Percentiles rank a stretch among this genome's conserved stretches.
phyloP scores from a whole-genome alignment of 2,797 vertebrate genomes.

The Necrosyrtes monachus region DNA sequence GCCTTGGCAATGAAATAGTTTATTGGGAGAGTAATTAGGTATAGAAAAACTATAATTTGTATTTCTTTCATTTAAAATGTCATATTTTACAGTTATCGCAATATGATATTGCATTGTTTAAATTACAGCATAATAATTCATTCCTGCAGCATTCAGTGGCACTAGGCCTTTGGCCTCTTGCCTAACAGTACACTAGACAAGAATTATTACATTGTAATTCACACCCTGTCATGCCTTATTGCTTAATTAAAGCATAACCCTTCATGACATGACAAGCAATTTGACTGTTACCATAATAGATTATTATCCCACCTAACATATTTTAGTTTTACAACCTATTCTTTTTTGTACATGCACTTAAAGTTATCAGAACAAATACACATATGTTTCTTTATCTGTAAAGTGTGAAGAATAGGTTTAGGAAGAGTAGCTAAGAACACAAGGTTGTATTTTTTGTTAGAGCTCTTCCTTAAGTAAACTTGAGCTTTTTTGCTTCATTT shows the following conservation, averaged over 20 bases:
- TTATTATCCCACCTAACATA: slow-evolving; percentile 65
- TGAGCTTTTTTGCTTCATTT: not conserved
- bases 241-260: slow-evolving; percentile 76
- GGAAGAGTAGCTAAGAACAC: not conserved
- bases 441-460: not conserved
- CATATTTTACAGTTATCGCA: slow-evolving; percentile 24
- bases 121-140: slow-evolving; percentile 56
- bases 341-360: not conserved
- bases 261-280: slow-evolving; percentile 73
- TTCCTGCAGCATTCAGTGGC: slow-evolving; percentile 21
- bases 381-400: not conserved
- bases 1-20: not conserved
- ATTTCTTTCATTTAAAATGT: not conserved
- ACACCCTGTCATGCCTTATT: slow-evolving; percentile 71
- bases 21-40: not conserved
- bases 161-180: slow-evolving; percentile 70
- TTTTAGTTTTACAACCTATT: slow-evolving; percentile 62
- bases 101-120: slow-evolving; percentile 26
- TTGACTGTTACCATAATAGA: slow-evolving; percentile 73
- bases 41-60: not conserved
- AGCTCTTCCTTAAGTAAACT: not conserved
- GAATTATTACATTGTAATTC: slow-evolving; percentile 75
- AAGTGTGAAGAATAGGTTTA: not conserved
- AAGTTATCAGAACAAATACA: slow-evolving; percentile 26
- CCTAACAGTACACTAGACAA: slow-evolving; percentile 72